phyloP scores from a whole-genome alignment of 2,888 invertebrate species.

The Ophion slaviceki region DNA sequence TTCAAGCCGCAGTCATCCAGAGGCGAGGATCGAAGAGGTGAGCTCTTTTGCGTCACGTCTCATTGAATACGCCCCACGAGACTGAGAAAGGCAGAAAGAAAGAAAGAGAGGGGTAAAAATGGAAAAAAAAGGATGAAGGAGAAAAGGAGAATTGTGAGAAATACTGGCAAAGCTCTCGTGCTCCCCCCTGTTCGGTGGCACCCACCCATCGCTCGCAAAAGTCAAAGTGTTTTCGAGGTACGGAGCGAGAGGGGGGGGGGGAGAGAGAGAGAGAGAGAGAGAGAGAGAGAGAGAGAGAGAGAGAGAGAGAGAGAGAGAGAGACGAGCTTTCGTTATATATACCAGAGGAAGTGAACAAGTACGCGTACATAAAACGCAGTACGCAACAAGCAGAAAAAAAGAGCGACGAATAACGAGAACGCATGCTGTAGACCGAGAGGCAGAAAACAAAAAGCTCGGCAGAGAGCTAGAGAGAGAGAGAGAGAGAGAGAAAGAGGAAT shows the following conservation, averaged over 20 bases:
- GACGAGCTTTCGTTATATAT: conserved; percentile 25
- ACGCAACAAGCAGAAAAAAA: conserved; percentile 31
- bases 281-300: neutral
- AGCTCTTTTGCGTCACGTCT: conserved; percentile 64
- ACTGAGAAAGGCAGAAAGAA: conserved; percentile 18
- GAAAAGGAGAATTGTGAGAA: conserved; percentile 43
- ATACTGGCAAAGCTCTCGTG: conserved; percentile 36
- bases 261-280: conserved; percentile 24
- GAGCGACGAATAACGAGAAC: conserved; percentile 37
- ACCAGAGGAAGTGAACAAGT: conserved; percentile 50
- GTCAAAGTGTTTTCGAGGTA: conserved; percentile 62
- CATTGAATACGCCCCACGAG: conserved; percentile 63
- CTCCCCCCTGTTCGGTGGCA: conserved; percentile 23
- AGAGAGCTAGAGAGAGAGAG: conserved; percentile 5
- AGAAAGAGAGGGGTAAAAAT: conserved; percentile 7
- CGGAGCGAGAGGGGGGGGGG: neutral
- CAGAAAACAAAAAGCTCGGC: neutral
- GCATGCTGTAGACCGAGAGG: conserved; percentile 2
- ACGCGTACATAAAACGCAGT: conserved; percentile 21
- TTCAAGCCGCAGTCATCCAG: conserved; percentile 47
- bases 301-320: conserved; percentile 27
- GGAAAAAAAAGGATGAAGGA: conserved; percentile 26
- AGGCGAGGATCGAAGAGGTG: conserved; percentile 49
- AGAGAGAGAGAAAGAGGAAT: conserved; percentile 23
- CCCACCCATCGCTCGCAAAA: conserved; percentile 12